Base-by-base conservation (phyloP, 2,888 invertebrate genomes). In the Choreutis nemorana region DNA sequence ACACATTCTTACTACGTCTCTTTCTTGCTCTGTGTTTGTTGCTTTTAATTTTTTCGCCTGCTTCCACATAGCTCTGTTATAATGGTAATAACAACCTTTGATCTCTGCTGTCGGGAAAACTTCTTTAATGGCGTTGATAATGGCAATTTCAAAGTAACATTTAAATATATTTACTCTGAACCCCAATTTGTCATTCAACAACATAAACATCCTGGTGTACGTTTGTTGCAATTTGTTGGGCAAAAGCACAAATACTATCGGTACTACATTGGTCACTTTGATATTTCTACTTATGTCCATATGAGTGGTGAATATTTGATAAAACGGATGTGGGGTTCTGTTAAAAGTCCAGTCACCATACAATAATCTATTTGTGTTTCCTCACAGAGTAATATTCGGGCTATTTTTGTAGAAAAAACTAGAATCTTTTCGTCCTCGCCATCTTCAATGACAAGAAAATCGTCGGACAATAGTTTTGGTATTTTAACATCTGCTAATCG, bases 261-360 rank as follows among this genome's bases (percentile, higher is more conserved):
- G 26, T 26, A 30, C 30, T 14, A 31, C 26, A 26, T 26, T 31
- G 22, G 26, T 26, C 14, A 23, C 26, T 31, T 23, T 31, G 9
- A 22, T 26, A 26, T 24, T 18, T 14, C 26, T 31, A 23, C 30
- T 24, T 22, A 31, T 16, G 26, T 31, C 30, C 8, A 26, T 23
- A n/a, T n/a, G n/a, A n/a, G 23, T 31, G 29, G 15, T 23, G 23
- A 29, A 29, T 12, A 23, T 15, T 23, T 29, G 23, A 23, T 16
- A 29, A 29, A 29, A 23, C 21, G 23, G 29, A 18, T 29, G 23
- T 29, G 29, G 29, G 12, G 18, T 23, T 13, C 29, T 29, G 23
- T 29, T 29, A 23, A 23, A 29, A 13, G 29, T 29, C 16, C 23
- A 23, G 23, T 29, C 29, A 15, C 23, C 29, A 29, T 29, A 29